These are phyloP conservation scores for Diglossa cyanea DNA, from an alignment of 2,797 vertebrate species.

Conservation along the genomic window DNA sequence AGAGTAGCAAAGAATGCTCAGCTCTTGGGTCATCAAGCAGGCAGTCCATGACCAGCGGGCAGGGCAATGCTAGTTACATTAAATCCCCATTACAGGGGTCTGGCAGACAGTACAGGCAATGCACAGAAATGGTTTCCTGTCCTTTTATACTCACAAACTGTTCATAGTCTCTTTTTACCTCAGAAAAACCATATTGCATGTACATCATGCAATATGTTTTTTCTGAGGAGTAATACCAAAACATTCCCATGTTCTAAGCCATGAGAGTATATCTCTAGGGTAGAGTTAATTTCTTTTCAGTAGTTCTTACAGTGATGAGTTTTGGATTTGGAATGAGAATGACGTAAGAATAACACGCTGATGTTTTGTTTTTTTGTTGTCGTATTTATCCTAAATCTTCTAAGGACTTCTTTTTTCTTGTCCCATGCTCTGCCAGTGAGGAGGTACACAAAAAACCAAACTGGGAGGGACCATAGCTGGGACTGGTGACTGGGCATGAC, in stretches of 20 bases:
- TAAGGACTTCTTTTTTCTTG: not conserved
- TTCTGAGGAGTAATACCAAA: too few relatives aligned
- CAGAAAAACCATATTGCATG: not conserved
- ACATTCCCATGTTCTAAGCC: not conserved
- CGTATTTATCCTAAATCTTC: accelerated
- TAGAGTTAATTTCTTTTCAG: not conserved
- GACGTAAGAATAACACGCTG: accelerated
- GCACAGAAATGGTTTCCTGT: not conserved
- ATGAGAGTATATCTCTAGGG: not conserved
- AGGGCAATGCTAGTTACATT: not conserved
- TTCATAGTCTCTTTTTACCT: not conserved
- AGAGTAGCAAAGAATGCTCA: not conserved
- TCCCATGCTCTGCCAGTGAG: not conserved
- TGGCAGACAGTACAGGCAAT: not conserved
- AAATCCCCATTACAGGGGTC: not conserved
- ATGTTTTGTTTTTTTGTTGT: not conserved
- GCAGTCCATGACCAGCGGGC: not conserved
- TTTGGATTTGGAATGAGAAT: not conserved
- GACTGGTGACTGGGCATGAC: not conserved
- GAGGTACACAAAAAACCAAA: not conserved
- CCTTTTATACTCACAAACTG: not conserved
- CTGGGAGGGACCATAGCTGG: not conserved
- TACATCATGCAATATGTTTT: too few relatives aligned
- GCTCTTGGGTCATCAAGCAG: not conserved
- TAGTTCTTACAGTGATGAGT: not conserved